These are phyloP conservation scores for Camponotus pennsylvanicus DNA, from an alignment of 1,140 invertebrate species.

Conservation along the genomic window DNA sequence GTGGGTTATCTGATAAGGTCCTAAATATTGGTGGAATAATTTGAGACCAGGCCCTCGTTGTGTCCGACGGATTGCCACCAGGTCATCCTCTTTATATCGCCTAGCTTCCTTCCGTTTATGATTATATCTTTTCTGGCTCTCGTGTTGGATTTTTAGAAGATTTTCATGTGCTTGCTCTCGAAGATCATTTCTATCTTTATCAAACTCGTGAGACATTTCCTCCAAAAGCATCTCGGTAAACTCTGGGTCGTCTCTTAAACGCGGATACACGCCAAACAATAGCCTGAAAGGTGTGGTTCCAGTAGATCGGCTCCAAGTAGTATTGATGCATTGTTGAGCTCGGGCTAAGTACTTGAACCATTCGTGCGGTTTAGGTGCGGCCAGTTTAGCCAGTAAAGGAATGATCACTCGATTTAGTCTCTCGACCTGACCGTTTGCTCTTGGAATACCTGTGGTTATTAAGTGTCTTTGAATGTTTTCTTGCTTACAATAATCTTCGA, in stretches of 20 bases:
- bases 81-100: constrained; percentile 61
- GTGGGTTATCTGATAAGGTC: not conserved
- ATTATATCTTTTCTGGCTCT: constrained; percentile 76
- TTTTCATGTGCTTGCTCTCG: constrained; percentile 64
- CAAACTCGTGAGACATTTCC: not conserved
- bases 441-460: not conserved
- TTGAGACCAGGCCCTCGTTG: not conserved
- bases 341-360: not conserved
- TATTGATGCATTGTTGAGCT: not conserved
- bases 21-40: not conserved
- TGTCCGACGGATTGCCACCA: constrained; percentile 6
- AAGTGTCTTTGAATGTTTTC: not conserved
- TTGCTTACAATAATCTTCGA: not conserved
- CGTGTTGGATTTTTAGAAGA: constrained; percentile 74
- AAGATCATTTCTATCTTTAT: not conserved
- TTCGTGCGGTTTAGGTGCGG: not conserved
- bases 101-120: constrained; percentile 59
- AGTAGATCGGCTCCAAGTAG: not conserved
- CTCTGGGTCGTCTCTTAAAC: not conserved
- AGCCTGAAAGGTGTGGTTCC: not conserved
- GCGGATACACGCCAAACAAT: not conserved
- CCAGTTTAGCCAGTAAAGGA: not conserved
- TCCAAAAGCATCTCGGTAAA: not conserved
- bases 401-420: not conserved
- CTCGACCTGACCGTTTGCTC: not conserved